Conservation (phyloP, 2,113 vertebrate species). For the Leucosticte australis region DNA sequence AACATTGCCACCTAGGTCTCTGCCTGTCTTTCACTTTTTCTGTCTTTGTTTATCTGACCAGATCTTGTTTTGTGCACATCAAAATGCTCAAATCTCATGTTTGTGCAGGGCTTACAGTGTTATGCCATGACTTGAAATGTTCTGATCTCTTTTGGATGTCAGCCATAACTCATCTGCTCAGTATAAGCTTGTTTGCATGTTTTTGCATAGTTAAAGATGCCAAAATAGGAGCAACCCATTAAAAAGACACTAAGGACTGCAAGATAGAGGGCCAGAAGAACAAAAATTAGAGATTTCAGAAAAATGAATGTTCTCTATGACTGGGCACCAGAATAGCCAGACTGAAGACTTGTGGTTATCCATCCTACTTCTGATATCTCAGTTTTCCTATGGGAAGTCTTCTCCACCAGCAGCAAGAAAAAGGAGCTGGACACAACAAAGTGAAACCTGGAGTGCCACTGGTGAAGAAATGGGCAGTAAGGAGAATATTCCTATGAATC, state of each 20-base stretch:
- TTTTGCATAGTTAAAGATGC: not conserved
- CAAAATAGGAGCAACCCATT: not conserved
- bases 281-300: not conserved
- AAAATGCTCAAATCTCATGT: not conserved
- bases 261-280: not conserved
- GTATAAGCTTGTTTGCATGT: not conserved
- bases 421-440: not conserved
- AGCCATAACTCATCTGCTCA: not conserved
- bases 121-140: not conserved
- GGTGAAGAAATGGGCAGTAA: not conserved
- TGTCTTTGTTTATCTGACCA: not conserved
- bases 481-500: not conserved
- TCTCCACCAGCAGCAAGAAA: not conserved
- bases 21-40: not conserved
- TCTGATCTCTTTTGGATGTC: not conserved
- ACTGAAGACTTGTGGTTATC: not conserved
- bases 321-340: not conserved
- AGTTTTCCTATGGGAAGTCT: not conserved
- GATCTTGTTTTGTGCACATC: not conserved
- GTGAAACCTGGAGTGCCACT: not conserved
- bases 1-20: slow-evolving; percentile 1
- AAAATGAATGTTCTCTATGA: not conserved
- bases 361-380: not conserved
- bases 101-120: not conserved
- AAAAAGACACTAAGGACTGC: not conserved